phyloP scores from a whole-genome alignment of 2,113 vertebrate species.

The Orthonyx spaldingii region DNA sequence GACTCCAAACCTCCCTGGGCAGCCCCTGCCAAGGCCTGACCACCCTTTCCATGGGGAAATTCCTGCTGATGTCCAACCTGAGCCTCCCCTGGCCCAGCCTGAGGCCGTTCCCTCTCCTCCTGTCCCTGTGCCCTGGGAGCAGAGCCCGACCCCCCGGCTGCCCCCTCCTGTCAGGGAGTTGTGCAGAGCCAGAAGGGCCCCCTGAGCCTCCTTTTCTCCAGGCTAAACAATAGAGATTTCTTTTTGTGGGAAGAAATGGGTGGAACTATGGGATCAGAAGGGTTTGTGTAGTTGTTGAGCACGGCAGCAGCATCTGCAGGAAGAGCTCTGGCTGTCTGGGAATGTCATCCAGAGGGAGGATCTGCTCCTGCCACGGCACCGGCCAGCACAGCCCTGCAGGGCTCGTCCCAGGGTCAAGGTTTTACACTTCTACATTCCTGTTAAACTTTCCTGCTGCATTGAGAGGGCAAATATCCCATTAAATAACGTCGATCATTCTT shows the following conservation, averaged over 20 bases:
- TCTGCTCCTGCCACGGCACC: neutral
- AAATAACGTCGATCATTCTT: neutral
- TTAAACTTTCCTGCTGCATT: neutral
- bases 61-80: rapidly evolving
- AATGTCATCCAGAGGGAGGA: rapidly evolving
- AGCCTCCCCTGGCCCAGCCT: rapidly evolving
- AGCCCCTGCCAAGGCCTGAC: rapidly evolving
- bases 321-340: neutral
- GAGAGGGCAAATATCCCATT: neutral
- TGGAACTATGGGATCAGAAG: neutral
- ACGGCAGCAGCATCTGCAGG: neutral
- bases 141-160: neutral
- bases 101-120: neutral
- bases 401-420: neutral
- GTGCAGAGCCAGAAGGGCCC: neutral
- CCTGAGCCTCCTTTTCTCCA: neutral
- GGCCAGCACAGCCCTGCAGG: neutral
- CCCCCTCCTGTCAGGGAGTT: neutral
- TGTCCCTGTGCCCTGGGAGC: neutral
- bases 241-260: neutral
- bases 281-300: neutral
- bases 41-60: rapidly evolving
- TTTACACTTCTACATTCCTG: neutral
- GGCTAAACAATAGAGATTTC: neutral
- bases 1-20: neutral